Conservation (phyloP, 2,888 invertebrate genomes). For the Archips xylosteana region DNA sequence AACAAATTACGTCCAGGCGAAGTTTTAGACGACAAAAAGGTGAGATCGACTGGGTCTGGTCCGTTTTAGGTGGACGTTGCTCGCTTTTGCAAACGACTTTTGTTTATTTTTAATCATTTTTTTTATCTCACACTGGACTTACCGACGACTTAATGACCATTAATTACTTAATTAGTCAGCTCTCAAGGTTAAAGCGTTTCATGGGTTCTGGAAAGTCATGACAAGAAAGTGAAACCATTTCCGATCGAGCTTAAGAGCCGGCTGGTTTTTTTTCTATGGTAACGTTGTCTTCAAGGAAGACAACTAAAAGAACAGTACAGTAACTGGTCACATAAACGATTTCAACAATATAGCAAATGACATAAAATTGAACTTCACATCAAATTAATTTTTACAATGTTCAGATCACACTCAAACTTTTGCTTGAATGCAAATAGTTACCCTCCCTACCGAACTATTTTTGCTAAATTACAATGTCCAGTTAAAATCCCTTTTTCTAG, state of each 20-base stretch:
- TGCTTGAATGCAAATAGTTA: constrained; percentile 16
- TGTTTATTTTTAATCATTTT: constrained; percentile 59
- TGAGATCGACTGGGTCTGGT: constrained; percentile 87
- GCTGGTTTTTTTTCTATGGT: constrained; percentile 2
- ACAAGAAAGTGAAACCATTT: not conserved
- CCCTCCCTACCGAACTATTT: not conserved
- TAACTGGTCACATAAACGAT: constrained; percentile 13
- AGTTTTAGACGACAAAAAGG: constrained; percentile 97
- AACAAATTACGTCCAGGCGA: constrained; percentile 97
- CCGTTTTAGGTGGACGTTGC: constrained; percentile 82
- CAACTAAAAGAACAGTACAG: constrained; percentile 39
- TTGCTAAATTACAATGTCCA: constrained; percentile 13
- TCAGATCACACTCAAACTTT: constrained; percentile 10
- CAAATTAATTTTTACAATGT: constrained; percentile 3
- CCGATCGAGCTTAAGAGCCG: constrained; percentile 1
- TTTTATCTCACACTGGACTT: constrained; percentile 53
- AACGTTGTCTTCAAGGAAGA: constrained; percentile 16
- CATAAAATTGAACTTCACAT: constrained; percentile 15
- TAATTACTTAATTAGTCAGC: constrained; percentile 3
- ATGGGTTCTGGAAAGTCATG: not conserved
- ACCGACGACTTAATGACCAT: constrained; percentile 54
- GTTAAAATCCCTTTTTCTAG: constrained; percentile 23
- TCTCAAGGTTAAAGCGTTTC: not conserved
- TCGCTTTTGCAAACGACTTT: constrained; percentile 84
- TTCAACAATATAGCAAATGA: constrained; percentile 11